Conservation (phyloP, 2,888 invertebrate species). For the Epinotia ramella region DNA sequence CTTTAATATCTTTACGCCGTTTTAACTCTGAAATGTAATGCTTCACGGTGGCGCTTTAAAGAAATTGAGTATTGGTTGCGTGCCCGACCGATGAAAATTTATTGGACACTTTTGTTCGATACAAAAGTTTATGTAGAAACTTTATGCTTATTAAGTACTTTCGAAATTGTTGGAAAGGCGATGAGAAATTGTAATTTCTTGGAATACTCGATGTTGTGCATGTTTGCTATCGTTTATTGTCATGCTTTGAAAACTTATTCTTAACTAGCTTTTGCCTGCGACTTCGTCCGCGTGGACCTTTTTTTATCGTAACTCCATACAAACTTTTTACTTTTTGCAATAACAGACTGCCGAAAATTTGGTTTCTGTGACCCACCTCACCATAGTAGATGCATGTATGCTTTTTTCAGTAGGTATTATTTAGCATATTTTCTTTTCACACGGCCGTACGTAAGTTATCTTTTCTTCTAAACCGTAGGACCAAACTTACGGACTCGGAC, state of each 20-base stretch:
- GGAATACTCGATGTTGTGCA: slow-evolving; percentile 25
- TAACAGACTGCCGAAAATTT: too few species aligned
- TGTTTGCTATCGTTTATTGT: slow-evolving; percentile 12
- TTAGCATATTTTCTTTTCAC: too few species aligned
- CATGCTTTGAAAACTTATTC: not conserved
- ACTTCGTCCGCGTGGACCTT: too few species aligned
- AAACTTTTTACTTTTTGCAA: too few species aligned
- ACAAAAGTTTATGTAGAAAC: slow-evolving; percentile 39
- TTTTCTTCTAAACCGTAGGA: too few species aligned
- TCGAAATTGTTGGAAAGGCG: slow-evolving; percentile 16
- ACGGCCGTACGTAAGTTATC: too few species aligned
- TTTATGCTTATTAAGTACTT: slow-evolving; percentile 40
- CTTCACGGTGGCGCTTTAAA: slow-evolving; percentile 65
- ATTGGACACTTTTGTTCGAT: slow-evolving; percentile 35
- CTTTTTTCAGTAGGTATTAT: too few species aligned
- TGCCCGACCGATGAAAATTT: slow-evolving; percentile 28
- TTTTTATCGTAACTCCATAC: too few species aligned
- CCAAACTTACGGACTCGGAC: too few species aligned
- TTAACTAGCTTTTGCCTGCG: not conserved
- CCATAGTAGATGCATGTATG: too few species aligned
- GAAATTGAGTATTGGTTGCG: slow-evolving; percentile 62
- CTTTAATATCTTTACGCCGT: slow-evolving; percentile 6
- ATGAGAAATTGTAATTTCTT: slow-evolving; percentile 22
- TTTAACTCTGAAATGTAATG: slow-evolving; percentile 4
- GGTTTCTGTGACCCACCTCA: too few species aligned